Percentiles rank a stretch among this genome's conserved stretches.
Conservation (phyloP, 2,113 vertebrate genomes). For the Alectura lathami region DNA sequence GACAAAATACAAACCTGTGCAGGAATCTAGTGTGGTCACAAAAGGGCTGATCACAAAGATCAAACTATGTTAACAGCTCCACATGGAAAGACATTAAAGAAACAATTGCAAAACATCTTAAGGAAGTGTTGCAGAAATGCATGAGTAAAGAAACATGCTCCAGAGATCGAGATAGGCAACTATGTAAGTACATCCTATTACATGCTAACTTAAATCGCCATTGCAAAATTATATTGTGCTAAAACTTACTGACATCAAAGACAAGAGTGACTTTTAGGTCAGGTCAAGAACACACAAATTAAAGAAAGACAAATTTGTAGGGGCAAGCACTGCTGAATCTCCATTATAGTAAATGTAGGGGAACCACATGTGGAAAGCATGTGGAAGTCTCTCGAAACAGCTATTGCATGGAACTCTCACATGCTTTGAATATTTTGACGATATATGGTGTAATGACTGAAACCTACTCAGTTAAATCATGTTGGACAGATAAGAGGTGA, state of each 20-base stretch:
- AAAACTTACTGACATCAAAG: slow-evolving; percentile 52
- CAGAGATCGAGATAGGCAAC: slow-evolving; percentile 36
- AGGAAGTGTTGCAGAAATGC: slow-evolving; percentile 48
- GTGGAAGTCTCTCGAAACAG: background rate
- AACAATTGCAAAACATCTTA: slow-evolving; percentile 41
- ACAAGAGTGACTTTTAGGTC: background rate
- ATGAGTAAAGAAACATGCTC: slow-evolving; percentile 46
- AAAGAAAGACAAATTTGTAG: slow-evolving; percentile 13
- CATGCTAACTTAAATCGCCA: slow-evolving; percentile 5
- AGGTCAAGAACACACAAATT: slow-evolving; percentile 15
- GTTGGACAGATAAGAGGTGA: background rate
- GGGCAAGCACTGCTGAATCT: background rate
- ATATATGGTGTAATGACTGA: background rate
- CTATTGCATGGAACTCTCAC: background rate
- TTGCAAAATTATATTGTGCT: slow-evolving; percentile 29
- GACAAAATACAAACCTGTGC: background rate
- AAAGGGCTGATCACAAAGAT: background rate
- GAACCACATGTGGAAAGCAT: background rate
- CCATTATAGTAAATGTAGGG: background rate
- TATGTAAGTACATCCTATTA: slow-evolving; percentile 54
- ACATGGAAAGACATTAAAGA: slow-evolving; percentile 32
- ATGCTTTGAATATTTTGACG: background rate
- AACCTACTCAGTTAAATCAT: background rate
- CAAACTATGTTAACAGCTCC: background rate
- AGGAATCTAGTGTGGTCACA: slow-evolving; percentile 9